These are phyloP conservation scores for Sigmodon hispidus DNA, from an alignment of 2,113 vertebrate genomes.

Conservation along the genomic window DNA sequence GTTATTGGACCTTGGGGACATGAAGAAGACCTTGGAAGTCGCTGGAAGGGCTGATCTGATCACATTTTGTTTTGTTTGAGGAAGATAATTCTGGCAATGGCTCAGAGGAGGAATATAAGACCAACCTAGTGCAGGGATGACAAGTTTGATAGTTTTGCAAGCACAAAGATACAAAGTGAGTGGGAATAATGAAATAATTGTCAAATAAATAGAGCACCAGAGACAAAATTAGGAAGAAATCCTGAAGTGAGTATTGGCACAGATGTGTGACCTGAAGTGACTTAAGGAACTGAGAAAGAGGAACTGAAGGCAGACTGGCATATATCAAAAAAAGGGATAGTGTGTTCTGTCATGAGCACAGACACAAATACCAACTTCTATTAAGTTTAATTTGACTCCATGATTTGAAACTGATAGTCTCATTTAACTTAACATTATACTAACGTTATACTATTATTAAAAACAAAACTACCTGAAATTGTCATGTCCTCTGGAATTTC, in stretches of 20 bases:
- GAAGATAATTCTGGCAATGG: neutral
- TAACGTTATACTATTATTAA: neutral
- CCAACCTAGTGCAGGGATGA: neutral
- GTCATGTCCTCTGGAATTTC: constrained; percentile 2
- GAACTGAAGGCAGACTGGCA: neutral
- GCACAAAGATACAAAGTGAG: neutral
- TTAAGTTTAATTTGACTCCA: constrained; percentile 9
- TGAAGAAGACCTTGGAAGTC: neutral
- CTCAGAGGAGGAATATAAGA: neutral
- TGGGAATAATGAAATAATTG: neutral
- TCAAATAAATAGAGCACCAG: neutral
- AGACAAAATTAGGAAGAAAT: neutral
- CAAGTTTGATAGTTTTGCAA: neutral
- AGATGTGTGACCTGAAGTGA: neutral
- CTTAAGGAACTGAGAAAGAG: neutral
- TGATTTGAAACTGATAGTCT: constrained; percentile 18
- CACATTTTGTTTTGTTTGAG: neutral
- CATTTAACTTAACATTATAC: neutral
- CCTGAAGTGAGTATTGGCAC: neutral
- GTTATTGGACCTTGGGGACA: neutral
- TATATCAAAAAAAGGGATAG: neutral
- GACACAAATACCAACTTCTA: neutral
- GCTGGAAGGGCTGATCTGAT: neutral
- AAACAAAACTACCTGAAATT: neutral
- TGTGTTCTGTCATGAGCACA: neutral